A percentile compares a stretch with the other conserved stretches of the same genome.
Conservation (phyloP, 2,797 vertebrate genomes). For the Zenarchopterus dispar region DNA sequence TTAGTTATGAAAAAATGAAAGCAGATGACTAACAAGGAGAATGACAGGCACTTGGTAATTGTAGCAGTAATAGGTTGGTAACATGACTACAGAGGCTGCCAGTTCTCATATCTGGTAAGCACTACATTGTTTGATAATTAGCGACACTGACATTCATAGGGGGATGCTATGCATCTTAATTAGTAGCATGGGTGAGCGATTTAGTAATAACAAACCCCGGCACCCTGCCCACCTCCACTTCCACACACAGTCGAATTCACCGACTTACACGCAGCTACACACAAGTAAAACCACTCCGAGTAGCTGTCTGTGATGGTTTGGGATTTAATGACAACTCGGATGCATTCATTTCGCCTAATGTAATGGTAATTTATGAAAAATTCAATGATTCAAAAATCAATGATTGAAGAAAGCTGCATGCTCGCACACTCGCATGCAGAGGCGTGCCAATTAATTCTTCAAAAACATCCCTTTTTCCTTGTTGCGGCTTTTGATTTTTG, state of each 20-base stretch:
- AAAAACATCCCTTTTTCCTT: slow-evolving; percentile 45
- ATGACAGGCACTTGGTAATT: slow-evolving; percentile 78
- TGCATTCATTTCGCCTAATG: slow-evolving; percentile 44
- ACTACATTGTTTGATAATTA: slow-evolving; percentile 83
- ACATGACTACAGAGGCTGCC: slow-evolving; percentile 81
- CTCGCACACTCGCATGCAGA: slow-evolving; percentile 2
- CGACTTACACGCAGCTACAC: slow-evolving; percentile 16
- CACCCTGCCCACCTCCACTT: slow-evolving; percentile 72
- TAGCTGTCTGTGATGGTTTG: slow-evolving; percentile 21
- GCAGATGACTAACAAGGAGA: slow-evolving; percentile 74
- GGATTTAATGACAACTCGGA: slow-evolving; percentile 36
- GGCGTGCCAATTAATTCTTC: slow-evolving; percentile 41
- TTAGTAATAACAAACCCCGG: slow-evolving; percentile 78
- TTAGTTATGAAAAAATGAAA: slow-evolving; percentile 58
- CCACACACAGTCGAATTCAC: slow-evolving; percentile 28
- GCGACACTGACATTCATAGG: slow-evolving; percentile 75
- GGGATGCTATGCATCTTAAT: slow-evolving; percentile 81
- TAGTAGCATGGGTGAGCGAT: slow-evolving; percentile 77
- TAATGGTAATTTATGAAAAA: slow-evolving; percentile 42
- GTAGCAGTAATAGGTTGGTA: slow-evolving; percentile 80
- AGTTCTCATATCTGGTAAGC: slow-evolving; percentile 81
- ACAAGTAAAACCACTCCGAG: slow-evolving; percentile 24
- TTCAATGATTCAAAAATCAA: slow-evolving; percentile 26
- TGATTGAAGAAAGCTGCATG: slow-evolving; percentile 36
- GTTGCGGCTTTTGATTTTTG: slow-evolving; percentile 62